Percentiles rank a stretch among this genome's conserved stretches.
phyloP scores from a whole-genome alignment of 1,140 invertebrate species.

The Phenacoccus solenopsis region DNA sequence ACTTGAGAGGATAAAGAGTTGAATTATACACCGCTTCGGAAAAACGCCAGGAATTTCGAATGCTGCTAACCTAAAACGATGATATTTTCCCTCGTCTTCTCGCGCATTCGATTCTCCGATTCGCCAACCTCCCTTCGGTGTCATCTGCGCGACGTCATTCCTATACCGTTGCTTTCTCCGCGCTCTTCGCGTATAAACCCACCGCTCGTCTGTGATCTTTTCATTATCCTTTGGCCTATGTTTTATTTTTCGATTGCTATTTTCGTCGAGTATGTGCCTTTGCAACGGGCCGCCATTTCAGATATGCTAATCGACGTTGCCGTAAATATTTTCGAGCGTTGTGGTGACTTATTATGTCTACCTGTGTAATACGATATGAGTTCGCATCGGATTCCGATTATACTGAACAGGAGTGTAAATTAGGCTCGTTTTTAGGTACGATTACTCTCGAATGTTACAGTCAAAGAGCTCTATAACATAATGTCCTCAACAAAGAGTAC shows the following conservation, averaged over 20 bases:
- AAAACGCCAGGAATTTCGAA: conserved; percentile 14
- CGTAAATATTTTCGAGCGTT: too few species aligned
- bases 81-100: conserved; percentile 7
- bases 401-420: too few species aligned
- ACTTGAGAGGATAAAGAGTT: conserved; percentile 6
- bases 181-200: background rate
- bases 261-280: background rate
- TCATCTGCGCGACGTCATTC: background rate
- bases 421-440: too few species aligned
- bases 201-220: background rate
- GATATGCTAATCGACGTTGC: background rate
- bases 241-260: background rate
- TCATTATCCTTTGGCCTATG: background rate
- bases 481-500: too few species aligned
- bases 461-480: too few species aligned
- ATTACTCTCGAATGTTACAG: too few species aligned
- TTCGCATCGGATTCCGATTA: too few species aligned
- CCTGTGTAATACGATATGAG: too few species aligned
- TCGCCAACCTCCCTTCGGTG: background rate
- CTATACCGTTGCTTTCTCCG: background rate
- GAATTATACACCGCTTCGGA: conserved; percentile 6
- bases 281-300: background rate
- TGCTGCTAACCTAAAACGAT: conserved; percentile 13
- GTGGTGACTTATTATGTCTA: too few species aligned
- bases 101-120: background rate